Evolutionary conservation across 2,113 vertebrate genomes (phyloP), one percentile per base, ranked within the genome.

Genomic region (Hemicordylus capensis): DNA sequence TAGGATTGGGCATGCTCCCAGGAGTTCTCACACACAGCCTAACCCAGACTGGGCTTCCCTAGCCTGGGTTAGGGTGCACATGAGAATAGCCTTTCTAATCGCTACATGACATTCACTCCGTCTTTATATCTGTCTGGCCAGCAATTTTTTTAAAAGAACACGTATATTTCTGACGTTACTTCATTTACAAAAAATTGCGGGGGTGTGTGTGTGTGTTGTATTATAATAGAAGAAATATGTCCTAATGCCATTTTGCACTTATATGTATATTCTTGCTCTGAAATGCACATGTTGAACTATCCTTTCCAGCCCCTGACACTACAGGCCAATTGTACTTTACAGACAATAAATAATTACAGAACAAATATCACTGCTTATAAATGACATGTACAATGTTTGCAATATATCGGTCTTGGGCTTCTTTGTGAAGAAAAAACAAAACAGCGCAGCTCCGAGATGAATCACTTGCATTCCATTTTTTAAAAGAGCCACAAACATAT

Each of bases 101-200:
- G n/a, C n/a, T n/a, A n/a, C n/a, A n/a, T n/a, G n/a, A n/a, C n/a
- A n/a, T n/a, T n/a, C n/a, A n/a, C n/a, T n/a, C n/a, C n/a, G n/a
- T n/a, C n/a, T n/a, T n/a, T n/a, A n/a, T n/a, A n/a, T n/a, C n/a
- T n/a, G n/a, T n/a, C n/a, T n/a, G n/a, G n/a, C n/a, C n/a, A n/a
- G n/a, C n/a, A n/a, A n/a, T n/a, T n/a, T n/a, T n/a, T n/a, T n/a
- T 8, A 51, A 51, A 51, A 51, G 48, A 51, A 51, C 12, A 12
- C 12, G 26, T 93, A 91, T 76, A 70, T 54, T 3, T 26, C 44
- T 69, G 69, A 93, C 86, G 58, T 91, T 9, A 86, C 77, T 91
- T 90, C 67, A 0, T 87, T 90, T 91, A 89, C 46, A 87, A 93
- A 87, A 20, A 86, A 87, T 89, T 17, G 93, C 88, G 31, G 37